These are phyloP conservation scores for Eupithecia abbreviata DNA, from an alignment of 2,888 invertebrate genomes.

Conservation along the genomic window DNA sequence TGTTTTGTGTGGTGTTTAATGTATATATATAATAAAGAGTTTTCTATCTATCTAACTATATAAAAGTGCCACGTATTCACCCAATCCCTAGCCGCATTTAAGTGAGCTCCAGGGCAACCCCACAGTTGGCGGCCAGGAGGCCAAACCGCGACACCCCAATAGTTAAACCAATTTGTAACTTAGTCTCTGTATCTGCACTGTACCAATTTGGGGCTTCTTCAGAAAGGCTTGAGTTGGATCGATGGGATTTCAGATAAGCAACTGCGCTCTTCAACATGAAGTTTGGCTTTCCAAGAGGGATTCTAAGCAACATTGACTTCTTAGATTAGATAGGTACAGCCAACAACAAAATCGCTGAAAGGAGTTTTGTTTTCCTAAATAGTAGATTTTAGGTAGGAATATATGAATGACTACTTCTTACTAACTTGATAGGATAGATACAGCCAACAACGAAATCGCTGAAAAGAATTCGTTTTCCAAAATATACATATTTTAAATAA, in stretches of 20 bases:
- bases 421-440: too few relatives aligned
- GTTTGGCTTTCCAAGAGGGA: conserved; percentile 4
- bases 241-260: background rate
- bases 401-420: too few relatives aligned
- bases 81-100: background rate
- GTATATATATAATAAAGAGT: too few relatives aligned
- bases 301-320: conserved; percentile 1
- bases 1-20: too few relatives aligned
- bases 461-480: too few relatives aligned
- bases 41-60: too few relatives aligned
- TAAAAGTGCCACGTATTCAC: background rate
- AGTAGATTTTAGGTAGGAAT: background rate
- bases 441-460: too few relatives aligned
- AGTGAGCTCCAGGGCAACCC: background rate
- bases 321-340: background rate
- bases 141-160: conserved; percentile 19
- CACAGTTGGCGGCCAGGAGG: background rate
- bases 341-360: background rate
- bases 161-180: conserved; percentile 38
- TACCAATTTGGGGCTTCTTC: conserved; percentile 6
- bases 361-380: background rate
- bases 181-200: conserved; percentile 13
- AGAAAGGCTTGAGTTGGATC: background rate
- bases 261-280: conserved; percentile 1
- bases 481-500: too few relatives aligned